Conservation (phyloP, 1,140 invertebrate genomes). For the Drosophila funebris region DNA sequence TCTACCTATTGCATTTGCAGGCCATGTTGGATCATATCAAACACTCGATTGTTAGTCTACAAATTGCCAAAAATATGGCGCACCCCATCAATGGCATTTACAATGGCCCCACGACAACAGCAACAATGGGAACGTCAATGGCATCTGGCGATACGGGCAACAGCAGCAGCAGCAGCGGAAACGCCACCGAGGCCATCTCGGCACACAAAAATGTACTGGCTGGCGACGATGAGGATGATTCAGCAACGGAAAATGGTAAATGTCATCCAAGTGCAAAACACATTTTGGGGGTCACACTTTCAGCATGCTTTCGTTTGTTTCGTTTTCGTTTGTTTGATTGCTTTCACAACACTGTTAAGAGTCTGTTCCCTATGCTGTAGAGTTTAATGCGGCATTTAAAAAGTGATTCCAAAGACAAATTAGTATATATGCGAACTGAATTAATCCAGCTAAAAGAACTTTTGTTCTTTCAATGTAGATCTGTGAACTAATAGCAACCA, state of each 20-base stretch:
- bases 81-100: slow-evolving; percentile 94
- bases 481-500: background rate
- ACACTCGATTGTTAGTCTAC: slow-evolving; percentile 97
- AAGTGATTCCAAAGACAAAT: background rate
- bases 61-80: slow-evolving; percentile 98
- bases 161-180: slow-evolving; percentile 3
- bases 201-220: slow-evolving; percentile 44
- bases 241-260: slow-evolving; percentile 78
- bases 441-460: too few species aligned
- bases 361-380: background rate
- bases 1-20: slow-evolving; percentile 84
- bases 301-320: background rate
- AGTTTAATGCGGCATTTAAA: background rate
- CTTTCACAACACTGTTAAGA: background rate
- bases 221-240: slow-evolving; percentile 79
- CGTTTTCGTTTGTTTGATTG: slow-evolving; percentile 2
- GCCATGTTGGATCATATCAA: slow-evolving; percentile 96
- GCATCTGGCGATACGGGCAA: slow-evolving; percentile 25
- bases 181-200: slow-evolving; percentile 28
- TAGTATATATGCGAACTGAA: too few species aligned
- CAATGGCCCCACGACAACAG: slow-evolving; percentile 85
- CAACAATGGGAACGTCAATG: slow-evolving; percentile 33
- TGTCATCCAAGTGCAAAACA: slow-evolving; percentile 32
- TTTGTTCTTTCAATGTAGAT: too few species aligned
- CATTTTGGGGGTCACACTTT: slow-evolving; percentile 27